Conservation (phyloP, 2,113 vertebrate species). For the Morone chrysops region DNA sequence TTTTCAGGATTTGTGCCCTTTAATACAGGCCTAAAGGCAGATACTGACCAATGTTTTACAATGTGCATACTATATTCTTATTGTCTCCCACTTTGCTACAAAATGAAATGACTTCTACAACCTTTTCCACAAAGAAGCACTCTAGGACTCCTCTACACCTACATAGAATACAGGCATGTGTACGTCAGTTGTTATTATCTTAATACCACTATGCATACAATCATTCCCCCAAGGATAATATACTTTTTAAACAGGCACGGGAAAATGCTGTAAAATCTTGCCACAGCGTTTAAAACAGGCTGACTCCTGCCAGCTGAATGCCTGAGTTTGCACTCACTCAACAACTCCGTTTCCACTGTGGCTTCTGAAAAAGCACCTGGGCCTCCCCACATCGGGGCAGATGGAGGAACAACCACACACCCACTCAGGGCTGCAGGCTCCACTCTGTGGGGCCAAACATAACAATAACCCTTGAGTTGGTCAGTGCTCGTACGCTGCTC, state of each 20-base stretch:
- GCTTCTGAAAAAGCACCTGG: conserved; percentile 71
- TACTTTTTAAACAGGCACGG: conserved; percentile 56
- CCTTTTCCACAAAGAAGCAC: conserved; percentile 27
- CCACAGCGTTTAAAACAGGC: conserved; percentile 55
- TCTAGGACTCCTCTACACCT: not conserved
- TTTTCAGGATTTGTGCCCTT: conserved; percentile 17
- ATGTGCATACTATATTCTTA: not conserved
- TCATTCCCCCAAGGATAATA: conserved; percentile 59
- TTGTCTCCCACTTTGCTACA: not conserved
- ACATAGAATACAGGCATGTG: conserved; percentile 20
- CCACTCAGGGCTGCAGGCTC: conserved; percentile 61
- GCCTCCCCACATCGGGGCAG: conserved; percentile 78
- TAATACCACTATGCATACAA: conserved; percentile 62
- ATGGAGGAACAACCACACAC: conserved; percentile 63
- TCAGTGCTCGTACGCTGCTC: conserved; percentile 49
- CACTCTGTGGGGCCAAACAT: conserved; percentile 75
- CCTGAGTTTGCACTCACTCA: conserved; percentile 64
- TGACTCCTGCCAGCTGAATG: conserved; percentile 64
- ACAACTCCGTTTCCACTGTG: conserved; percentile 69
- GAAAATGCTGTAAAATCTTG: conserved; percentile 56
- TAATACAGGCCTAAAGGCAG: not conserved
- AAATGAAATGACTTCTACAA: not conserved
- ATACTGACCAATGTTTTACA: not conserved
- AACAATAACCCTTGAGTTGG: conserved; percentile 73
- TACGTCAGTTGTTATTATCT: conserved; percentile 53